Base-by-base conservation (phyloP, 2,888 invertebrate species). In the Chymomyza fuscimana region DNA sequence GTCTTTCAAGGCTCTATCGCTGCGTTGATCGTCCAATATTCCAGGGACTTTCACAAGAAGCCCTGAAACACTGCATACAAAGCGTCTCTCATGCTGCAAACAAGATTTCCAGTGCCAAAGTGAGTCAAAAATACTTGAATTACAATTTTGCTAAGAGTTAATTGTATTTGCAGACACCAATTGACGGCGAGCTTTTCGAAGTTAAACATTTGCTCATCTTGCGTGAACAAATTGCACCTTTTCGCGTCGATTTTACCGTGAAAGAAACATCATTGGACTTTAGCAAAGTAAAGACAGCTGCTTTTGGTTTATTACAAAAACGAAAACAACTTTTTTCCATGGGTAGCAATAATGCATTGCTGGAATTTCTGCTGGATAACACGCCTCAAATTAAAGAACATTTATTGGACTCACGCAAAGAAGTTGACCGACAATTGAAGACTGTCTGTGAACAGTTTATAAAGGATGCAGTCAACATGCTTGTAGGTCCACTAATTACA, bases 181-280 rank as follows among this genome's bases (percentile, higher is more conserved):
- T 98, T n/a, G 99, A 99, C 92, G 98, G 97, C 0, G 95, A 97
- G 89, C 93, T 99, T n/a, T 99, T 99, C 92, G 96, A 99, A 92
- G 97, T 99, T 58, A 99, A 99, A 91, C 99, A 99, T 92, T 93
- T 99, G 70, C 93, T 99, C 4, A 99, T 99, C 70, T 93, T 99
- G 2, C 93, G 99, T 25, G 99, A 99, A 90, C 99, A 99, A 92
- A 99, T 99, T 36, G 98, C 99, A 0, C 99, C 99, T 0, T 99
- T 99, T 90, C 98, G 99, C 91, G 97, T 97, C 0, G 99, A 98
- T 89, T 97, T 97, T 82, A 95, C 97, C 0, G 94, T 98, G 0
- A 97, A 97, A 89, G 99, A 99, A 91, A 97, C 98, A 6, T 95
- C 96, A 19, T 92, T 99, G 75, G 99, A 99, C 92, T 98, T 99